Percentiles rank a stretch among this genome's conserved stretches.
Evolutionary conservation across 2,797 vertebrate genomes (phyloP).

Genomic region (Ptychobarbus kaznakovi): DNA sequence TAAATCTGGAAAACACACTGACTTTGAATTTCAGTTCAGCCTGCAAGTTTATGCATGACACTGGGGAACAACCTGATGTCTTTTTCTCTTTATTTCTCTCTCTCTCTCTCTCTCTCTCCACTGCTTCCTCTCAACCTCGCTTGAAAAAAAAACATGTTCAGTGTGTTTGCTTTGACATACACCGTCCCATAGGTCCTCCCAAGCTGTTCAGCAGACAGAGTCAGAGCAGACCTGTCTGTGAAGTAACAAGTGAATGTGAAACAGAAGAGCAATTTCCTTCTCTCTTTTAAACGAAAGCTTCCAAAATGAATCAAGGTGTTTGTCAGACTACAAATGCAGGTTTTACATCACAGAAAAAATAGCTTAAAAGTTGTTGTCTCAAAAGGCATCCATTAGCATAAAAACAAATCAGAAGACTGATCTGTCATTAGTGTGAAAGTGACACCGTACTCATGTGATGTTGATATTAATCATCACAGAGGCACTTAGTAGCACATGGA

Average conservation of each 20-base stretch:
- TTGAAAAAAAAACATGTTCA: neutral
- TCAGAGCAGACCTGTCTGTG: slow-evolving; percentile 18
- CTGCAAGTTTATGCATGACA: slow-evolving; percentile 24
- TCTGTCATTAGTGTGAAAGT: slow-evolving; percentile 11
- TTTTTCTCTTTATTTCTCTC: neutral
- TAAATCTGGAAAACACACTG: neutral
- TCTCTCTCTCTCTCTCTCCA: neutral
- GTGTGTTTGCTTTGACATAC: slow-evolving; percentile 14
- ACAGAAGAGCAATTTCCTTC: neutral
- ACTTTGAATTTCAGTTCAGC: neutral
- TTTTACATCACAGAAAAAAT: slow-evolving; percentile 4
- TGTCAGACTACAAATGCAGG: slow-evolving; percentile 12
- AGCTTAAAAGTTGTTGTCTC: neutral
- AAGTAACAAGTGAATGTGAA: slow-evolving; percentile 26
- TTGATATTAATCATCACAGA: slow-evolving; percentile 16
- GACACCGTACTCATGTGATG: slow-evolving; percentile 18
- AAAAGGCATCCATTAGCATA: slow-evolving; percentile 3
- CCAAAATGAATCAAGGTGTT: neutral
- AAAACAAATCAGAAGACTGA: slow-evolving; percentile 12
- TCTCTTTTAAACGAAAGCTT: neutral
- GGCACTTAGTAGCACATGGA: slow-evolving; percentile 8
- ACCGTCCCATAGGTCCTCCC: neutral
- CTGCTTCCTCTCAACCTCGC: neutral
- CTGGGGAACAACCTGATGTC: slow-evolving; percentile 23
- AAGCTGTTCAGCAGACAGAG: slow-evolving; percentile 15